Percentiles rank a stretch among this genome's conserved stretches.
phyloP scores from a whole-genome alignment of 2,113 vertebrate genomes.

The Albula goreensis region DNA sequence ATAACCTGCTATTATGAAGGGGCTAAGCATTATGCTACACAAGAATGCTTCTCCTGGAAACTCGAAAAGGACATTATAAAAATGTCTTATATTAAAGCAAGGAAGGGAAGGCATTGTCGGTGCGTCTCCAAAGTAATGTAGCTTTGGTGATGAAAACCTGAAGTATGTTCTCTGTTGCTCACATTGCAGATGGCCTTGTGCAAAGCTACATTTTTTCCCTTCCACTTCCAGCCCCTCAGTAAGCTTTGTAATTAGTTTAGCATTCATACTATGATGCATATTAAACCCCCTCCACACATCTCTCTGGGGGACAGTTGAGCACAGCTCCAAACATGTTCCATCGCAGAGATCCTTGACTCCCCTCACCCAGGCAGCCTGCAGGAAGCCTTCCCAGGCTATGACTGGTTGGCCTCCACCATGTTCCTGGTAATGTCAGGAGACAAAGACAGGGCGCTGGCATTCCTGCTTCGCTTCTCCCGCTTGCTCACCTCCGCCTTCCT shows the following conservation, averaged over 20 bases:
- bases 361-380: conserved; percentile 69
- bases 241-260: not conserved
- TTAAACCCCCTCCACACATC: not conserved
- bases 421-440: conserved; percentile 87
- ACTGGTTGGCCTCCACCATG: conserved; percentile 88
- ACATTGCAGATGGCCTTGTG: too few relatives aligned
- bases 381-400: conserved; percentile 72
- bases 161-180: too few relatives aligned
- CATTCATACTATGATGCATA: not conserved
- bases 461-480: conserved; percentile 78
- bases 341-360: conserved; percentile 73
- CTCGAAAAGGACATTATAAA: not conserved
- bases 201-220: too few relatives aligned
- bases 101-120: too few relatives aligned
- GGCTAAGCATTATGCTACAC: not conserved
- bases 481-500: conserved; percentile 87
- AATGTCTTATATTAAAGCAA: too few relatives aligned
- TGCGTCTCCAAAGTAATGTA: too few relatives aligned
- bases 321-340: not conserved
- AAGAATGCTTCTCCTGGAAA: not conserved
- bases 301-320: not conserved
- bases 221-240: too few relatives aligned
- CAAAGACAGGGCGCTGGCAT: conserved; percentile 66
- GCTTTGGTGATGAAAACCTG: too few relatives aligned
- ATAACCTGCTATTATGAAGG: not conserved